phyloP scores from a whole-genome alignment of 2,797 vertebrate species.

The Helarctos malayanus region DNA sequence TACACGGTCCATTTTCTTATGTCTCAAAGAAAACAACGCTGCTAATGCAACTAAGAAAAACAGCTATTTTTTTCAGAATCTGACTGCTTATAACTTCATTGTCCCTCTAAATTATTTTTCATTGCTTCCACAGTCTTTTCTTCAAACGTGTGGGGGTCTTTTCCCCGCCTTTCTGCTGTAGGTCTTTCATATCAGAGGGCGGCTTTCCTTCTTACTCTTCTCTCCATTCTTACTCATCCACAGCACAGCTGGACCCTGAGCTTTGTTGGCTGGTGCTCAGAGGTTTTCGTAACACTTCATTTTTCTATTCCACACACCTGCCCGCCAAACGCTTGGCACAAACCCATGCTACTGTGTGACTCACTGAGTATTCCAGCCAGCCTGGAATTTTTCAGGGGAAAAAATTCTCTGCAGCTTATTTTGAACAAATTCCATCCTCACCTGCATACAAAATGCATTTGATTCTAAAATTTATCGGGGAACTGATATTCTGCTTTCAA shows the following conservation, averaged over 20 bases:
- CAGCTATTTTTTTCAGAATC: background rate
- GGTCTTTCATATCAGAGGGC: background rate
- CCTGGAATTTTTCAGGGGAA: background rate
- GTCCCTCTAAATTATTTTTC: background rate
- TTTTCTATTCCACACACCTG: background rate
- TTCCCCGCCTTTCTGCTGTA: background rate
- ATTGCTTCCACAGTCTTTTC: background rate
- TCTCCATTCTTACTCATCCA: background rate
- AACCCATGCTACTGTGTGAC: no score
- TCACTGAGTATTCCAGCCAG: background rate
- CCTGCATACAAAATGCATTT: background rate
- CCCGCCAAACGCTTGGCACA: background rate
- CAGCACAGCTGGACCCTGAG: rapidly evolving
- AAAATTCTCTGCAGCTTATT: background rate
- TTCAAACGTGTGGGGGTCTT: background rate
- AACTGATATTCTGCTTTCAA: background rate
- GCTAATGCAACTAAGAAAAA: background rate
- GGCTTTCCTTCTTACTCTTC: background rate
- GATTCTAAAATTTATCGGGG: background rate
- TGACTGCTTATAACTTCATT: background rate
- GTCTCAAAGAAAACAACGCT: background rate
- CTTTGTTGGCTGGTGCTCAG: rapidly evolving
- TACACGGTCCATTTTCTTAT: background rate
- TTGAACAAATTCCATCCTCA: background rate
- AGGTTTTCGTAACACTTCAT: background rate